Base-by-base conservation (phyloP, 2,113 vertebrate genomes). In the Solenodon paradoxus region DNA sequence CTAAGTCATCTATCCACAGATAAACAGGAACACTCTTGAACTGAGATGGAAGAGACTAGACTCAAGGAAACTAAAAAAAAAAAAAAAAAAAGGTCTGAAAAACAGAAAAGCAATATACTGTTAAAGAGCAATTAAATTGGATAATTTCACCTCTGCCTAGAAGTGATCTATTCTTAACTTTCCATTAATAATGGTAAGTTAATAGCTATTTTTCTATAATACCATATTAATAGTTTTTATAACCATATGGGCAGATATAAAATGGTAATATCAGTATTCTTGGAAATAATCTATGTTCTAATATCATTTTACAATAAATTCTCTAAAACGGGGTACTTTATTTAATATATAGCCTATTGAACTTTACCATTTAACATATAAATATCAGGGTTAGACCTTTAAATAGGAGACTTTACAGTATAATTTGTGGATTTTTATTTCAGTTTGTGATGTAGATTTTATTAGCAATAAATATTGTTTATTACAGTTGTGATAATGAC, bases 131-230 rank as follows among this genome's bases (percentile, higher is more conserved):
- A 81, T 53, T 88, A 64, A 95, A 88, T 90, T 64, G 17, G 38
- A 89, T 57, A 51, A 40, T 68, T 72, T 79, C 53, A 32, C 81
- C 53, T 35, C 30, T 90, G 35, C 26, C 26, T 45, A 69, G 45
- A 90, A 82, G 30, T 78, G 57, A 84, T 47, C 66, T 88, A 66
- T 12, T 90, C 19, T 38, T 75, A 79, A 95, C 13, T 81, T 83
- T 63, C 12, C 42, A 88, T 94, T 90, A 97, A 4, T 87, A 95
- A 69, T 22, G 32, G n/a, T n/a, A n/a, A n/a, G n/a, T n/a, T n/a
- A n/a, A n/a, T 5, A 80, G 7, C 30, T 8, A 72, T 69, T 86
- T 91, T 63, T n/a, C n/a, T n/a, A n/a, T n/a, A n/a, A 47, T 40
- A 32, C 35, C 35, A 24, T 20, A 85, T 49, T 92, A 38, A 74